These are phyloP conservation scores for Synanthedon tipuliformis DNA, from an alignment of 2,888 invertebrate genomes.

Conservation along the genomic window DNA sequence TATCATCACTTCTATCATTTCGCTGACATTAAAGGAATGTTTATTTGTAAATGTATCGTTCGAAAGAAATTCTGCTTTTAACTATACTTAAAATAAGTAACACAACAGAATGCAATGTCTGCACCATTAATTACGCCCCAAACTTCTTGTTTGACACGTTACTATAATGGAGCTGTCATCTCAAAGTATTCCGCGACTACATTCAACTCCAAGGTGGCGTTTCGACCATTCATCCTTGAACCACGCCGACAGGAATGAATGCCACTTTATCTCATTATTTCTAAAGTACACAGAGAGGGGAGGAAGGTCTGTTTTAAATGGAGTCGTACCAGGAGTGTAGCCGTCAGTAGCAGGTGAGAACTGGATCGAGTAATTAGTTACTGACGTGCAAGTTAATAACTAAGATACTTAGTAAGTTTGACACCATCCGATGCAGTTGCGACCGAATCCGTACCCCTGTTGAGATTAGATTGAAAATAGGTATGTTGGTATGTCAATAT, in stretches of 20 bases:
- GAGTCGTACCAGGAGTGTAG: conserved; percentile 22
- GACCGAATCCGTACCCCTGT: neutral
- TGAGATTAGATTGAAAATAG: neutral
- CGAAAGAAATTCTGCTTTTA: no score
- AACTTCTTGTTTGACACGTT: conserved; percentile 28
- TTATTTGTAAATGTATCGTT: no score
- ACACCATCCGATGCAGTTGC: conserved; percentile 13
- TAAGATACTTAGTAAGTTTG: conserved; percentile 36
- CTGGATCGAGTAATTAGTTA: conserved; percentile 62
- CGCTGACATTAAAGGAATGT: no score
- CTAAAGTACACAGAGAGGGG: neutral
- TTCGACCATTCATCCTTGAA: conserved; percentile 17
- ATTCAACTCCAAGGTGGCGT: conserved; percentile 13
- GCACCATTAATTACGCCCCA: conserved; percentile 20
- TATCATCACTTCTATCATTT: no score
- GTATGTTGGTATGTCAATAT: no score
- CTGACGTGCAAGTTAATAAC: conserved; percentile 56
- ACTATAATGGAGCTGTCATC: conserved; percentile 47
- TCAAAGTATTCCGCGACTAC: conserved; percentile 33
- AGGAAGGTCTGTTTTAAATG: conserved; percentile 18
- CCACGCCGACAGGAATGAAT: conserved; percentile 7
- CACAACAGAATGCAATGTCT: conserved; percentile 16
- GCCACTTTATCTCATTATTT: neutral
- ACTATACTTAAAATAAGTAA: neutral
- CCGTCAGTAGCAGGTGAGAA: conserved; percentile 66